Percentiles rank a stretch among this genome's conserved stretches.
These are phyloP conservation scores for Calidris pygmaea DNA, from an alignment of 2,113 vertebrate genomes.

Conservation along the genomic window DNA sequence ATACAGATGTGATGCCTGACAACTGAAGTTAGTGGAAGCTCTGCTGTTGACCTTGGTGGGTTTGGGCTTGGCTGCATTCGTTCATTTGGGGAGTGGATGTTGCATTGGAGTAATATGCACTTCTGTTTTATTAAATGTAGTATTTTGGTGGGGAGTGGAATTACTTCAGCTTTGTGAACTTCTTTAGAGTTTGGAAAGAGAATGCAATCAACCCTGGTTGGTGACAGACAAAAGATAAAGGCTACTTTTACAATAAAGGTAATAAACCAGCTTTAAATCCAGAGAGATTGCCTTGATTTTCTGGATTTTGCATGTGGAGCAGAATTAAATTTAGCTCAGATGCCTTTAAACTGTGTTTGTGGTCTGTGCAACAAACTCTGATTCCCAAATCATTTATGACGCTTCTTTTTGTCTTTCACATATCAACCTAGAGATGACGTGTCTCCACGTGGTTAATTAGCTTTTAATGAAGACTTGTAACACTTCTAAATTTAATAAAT, in stretches of 20 bases:
- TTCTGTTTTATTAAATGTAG: neutral
- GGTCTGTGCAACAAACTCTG: neutral
- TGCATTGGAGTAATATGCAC: rapidly evolving
- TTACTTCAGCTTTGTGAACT: neutral
- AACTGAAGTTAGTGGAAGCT: neutral
- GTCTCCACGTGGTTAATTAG: neutral
- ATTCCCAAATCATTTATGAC: neutral
- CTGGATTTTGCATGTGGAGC: neutral
- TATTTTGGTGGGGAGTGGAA: neutral
- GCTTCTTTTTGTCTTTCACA: rapidly evolving
- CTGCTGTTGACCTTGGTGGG: neutral
- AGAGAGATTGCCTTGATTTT: neutral
- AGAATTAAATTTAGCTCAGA: neutral
- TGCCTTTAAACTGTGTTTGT: neutral
- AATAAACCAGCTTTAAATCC: neutral
- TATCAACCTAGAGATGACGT: neutral
- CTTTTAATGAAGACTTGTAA: neutral
- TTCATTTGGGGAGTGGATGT: neutral
- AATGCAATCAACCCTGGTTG: neutral
- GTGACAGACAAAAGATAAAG: neutral
- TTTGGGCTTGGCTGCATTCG: neutral
- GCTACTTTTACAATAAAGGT: neutral
- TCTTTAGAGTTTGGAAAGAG: neutral
- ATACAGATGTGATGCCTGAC: rapidly evolving
- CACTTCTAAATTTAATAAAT: neutral